Conservation (phyloP, 2,113 vertebrate genomes). For the Alexandromys fortis region DNA sequence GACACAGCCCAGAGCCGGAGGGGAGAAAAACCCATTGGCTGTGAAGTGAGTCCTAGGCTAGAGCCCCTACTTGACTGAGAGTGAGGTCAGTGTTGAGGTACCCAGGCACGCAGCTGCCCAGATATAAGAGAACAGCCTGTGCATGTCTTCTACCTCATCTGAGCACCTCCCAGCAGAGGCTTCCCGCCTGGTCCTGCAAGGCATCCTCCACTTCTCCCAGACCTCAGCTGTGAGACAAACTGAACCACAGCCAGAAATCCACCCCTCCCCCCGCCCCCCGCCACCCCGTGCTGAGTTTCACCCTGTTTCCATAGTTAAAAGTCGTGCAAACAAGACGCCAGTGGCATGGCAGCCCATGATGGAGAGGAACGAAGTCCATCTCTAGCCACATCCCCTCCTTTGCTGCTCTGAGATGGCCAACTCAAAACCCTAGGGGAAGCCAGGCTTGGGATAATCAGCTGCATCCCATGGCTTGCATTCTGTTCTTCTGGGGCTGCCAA, state of each 20-base stretch:
- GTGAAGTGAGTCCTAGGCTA: background rate
- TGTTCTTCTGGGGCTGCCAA: background rate
- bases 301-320: background rate
- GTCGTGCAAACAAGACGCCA: background rate
- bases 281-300: background rate
- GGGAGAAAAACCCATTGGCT: background rate
- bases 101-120: background rate
- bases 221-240: slow-evolving; percentile 32
- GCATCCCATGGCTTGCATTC: background rate
- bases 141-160: background rate
- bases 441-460: background rate
- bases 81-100: background rate
- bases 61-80: background rate
- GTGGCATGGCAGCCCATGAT: fast-evolving
- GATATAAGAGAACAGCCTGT: background rate
- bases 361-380: background rate
- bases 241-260: slow-evolving; percentile 33
- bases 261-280: background rate
- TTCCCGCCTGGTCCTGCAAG: background rate
- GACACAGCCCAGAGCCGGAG: background rate
- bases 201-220: background rate
- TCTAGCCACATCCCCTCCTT: background rate
- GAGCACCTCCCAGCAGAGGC: background rate
- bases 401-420: background rate
- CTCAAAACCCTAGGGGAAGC: background rate